Conservation (phyloP, 2,888 invertebrate genomes). For the Slavum lentiscoides region DNA sequence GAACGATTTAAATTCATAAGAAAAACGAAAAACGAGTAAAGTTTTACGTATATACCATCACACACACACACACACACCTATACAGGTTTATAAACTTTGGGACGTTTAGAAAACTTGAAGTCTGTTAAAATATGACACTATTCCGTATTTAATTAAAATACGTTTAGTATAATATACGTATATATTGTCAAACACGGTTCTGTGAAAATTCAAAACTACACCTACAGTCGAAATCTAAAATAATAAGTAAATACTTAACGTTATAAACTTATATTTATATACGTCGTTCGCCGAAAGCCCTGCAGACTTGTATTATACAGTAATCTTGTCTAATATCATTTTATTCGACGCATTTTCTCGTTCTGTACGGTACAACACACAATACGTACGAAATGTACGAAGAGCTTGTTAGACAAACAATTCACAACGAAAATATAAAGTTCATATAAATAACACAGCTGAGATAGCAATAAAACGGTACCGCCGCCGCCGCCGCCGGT, state of each 20-base stretch:
- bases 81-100: too few species aligned
- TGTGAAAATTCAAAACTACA: not conserved
- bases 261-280: too few species aligned
- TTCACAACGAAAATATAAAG: not conserved
- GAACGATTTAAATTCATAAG: not conserved
- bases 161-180: not conserved
- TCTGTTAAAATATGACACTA: not conserved
- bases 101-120: not conserved
- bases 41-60: too few species aligned
- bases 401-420: not conserved
- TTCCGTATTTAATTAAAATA: not conserved
- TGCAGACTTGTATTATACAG: too few species aligned
- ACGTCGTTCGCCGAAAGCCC: too few species aligned
- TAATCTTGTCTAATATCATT: not conserved
- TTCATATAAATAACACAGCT: not conserved
- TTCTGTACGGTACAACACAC: not conserved
- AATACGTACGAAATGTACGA: not conserved
- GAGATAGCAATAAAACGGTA: not conserved
- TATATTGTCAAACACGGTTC: too few species aligned
- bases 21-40: not conserved
- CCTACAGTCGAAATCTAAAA: too few species aligned
- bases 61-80: too few species aligned
- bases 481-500: too few species aligned
- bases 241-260: too few species aligned
- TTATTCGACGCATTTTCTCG: not conserved